Conservation (phyloP, 2,113 vertebrate genomes). For the Chionodraco myersi region DNA sequence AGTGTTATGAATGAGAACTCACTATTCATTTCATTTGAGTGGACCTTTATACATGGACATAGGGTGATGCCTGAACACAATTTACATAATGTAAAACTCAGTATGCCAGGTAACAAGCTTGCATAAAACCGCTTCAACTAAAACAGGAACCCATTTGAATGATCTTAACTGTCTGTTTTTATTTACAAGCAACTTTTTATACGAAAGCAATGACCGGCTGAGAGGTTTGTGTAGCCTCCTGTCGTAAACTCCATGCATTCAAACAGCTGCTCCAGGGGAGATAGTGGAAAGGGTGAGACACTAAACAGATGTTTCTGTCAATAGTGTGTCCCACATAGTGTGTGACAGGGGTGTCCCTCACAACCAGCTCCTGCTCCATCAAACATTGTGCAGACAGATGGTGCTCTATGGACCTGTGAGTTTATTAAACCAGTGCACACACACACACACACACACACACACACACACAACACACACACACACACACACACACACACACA, state of each 20-base stretch:
- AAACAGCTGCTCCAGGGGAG: conserved; percentile 34
- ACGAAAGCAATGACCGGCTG: neutral
- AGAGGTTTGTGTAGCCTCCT: neutral
- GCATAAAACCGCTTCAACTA: neutral
- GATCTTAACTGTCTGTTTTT: neutral
- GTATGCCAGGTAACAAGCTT: neutral
- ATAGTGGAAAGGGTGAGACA: conserved; percentile 40
- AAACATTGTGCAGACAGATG: conserved; percentile 76
- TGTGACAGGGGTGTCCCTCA: conserved; percentile 64
- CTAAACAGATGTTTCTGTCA: conserved; percentile 72
- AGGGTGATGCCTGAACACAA: neutral
- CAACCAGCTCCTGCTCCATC: conserved; percentile 67
- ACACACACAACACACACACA: conserved; percentile 4
- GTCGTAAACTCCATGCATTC: conserved; percentile 21
- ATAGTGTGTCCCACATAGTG: conserved; percentile 62
- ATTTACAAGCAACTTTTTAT: conserved; percentile 2
- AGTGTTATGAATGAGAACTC: too few relatives aligned
- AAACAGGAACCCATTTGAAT: neutral
- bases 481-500: conserved; percentile 18
- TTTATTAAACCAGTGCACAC: conserved; percentile 59
- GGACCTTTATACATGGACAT: neutral
- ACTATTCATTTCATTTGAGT: neutral
- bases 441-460: too few relatives aligned
- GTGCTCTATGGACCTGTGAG: conserved; percentile 70
- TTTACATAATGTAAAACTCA: neutral